Evolutionary conservation across 2,888 invertebrate species (phyloP), one percentile per base, ranked within the genome.

Genomic region (Lottia scabra): DNA sequence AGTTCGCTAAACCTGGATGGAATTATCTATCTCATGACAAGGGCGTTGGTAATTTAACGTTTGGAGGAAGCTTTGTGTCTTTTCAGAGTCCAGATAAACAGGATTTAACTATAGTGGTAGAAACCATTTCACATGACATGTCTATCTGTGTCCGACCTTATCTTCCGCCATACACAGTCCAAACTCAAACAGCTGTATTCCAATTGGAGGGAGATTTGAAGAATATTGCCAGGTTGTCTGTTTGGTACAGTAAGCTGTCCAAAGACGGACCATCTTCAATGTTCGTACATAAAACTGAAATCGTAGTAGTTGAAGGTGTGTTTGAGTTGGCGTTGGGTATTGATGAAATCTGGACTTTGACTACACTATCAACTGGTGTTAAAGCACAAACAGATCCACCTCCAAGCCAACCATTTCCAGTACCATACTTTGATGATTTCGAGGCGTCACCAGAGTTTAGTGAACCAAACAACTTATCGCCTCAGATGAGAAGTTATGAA

Each of bases 21-120:
- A 74, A 65, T 0, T 89, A 87, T 70, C 77, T 88, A 19, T 64
- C 70, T 23, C 87, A 88, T 74, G 84, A 83, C 15, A 66, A 74
- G 15, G 88, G 89, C 5, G 86, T 86, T 8, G 85, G 85, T 5
- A 73, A 77, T 23, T 81, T 89, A 45, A 71, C 78, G 1, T 65
- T 74, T 38, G 89, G 89, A 3, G 90, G 90, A 10, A 85, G 87
- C 62, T 88, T 85, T 75, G 88, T 89, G 4, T 77, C 87, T 0
- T 81, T 89, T 12, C 74, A 83, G 56, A 82, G 83, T 70, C 83
- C 81, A 26, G 81, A 85, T 72, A 77, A 78, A 43, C 82, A 83
- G 63, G 80, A 88, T 71, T 71, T 89, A 23, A 86, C 88, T n/a
- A 85, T 90, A 38, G 78, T 90, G 62, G 83, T 90, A 70, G 90